Percentiles rank a stretch among this genome's conserved stretches.
phyloP scores from a whole-genome alignment of 2,888 invertebrate genomes.

The Conus canariensis region DNA sequence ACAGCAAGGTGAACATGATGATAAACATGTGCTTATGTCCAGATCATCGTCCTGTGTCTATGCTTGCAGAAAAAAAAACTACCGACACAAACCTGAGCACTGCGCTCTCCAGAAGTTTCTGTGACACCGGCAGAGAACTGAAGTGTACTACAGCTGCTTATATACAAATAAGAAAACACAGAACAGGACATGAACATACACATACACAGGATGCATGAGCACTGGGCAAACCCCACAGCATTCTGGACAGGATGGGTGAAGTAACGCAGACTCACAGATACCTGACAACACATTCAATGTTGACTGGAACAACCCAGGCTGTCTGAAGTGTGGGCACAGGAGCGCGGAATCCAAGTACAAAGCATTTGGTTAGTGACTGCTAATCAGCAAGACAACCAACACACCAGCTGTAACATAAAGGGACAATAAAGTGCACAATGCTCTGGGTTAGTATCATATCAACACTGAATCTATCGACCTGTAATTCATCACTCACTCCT shows the following conservation, averaged over 20 bases:
- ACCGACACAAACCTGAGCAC: background rate
- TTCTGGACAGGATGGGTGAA: background rate
- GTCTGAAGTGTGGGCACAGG: background rate
- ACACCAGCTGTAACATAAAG: background rate
- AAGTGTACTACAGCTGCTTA: slow-evolving; percentile 3
- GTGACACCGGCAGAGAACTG: background rate
- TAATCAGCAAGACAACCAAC: background rate
- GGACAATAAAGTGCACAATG: background rate
- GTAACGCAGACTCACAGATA: background rate
- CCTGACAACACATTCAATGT: background rate
- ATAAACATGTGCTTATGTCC: background rate
- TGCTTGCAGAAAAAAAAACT: background rate
- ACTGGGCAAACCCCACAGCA: background rate
- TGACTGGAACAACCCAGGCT: background rate
- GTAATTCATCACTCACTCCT: background rate
- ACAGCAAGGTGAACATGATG: background rate
- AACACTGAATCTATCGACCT: background rate
- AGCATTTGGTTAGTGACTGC: background rate
- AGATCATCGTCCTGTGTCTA: background rate
- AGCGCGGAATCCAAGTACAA: too few relatives aligned
- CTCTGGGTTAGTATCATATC: background rate
- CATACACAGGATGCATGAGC: background rate
- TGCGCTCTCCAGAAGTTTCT: background rate
- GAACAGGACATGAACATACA: background rate
- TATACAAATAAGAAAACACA: slow-evolving; percentile 16